A percentile compares a stretch with the other conserved stretches of the same genome.
phyloP scores from a whole-genome alignment of 2,888 invertebrate species.

The Cosmia pyralina region DNA sequence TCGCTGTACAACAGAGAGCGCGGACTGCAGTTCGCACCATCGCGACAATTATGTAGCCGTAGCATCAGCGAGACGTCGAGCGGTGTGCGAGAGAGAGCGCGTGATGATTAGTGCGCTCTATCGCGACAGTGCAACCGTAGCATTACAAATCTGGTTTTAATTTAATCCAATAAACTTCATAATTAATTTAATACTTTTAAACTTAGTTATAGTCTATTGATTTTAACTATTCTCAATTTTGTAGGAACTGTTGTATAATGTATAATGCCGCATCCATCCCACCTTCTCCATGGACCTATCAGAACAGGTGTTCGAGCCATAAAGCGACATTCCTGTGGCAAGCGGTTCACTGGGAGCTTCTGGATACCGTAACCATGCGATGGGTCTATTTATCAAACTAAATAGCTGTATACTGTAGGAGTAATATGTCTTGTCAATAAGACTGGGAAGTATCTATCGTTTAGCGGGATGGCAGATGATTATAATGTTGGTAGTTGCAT shows the following conservation, averaged over 20 bases:
- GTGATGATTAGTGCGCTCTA: too few species aligned
- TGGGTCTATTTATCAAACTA: constrained; percentile 49
- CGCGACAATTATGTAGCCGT: too few species aligned
- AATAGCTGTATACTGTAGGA: constrained; percentile 39
- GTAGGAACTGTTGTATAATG: background rate
- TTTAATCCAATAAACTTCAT: background rate
- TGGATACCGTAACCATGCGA: constrained; percentile 54
- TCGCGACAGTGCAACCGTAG: too few species aligned
- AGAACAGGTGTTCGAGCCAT: constrained; percentile 69
- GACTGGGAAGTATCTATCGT: background rate
- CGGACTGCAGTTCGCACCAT: too few species aligned
- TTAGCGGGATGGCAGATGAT: background rate
- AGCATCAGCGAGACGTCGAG: too few species aligned
- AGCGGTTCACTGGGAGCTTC: constrained; percentile 42
- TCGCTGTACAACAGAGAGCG: too few species aligned
- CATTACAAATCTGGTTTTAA: background rate
- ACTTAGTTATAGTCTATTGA: background rate
- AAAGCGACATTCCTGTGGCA: constrained; percentile 62
- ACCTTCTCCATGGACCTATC: constrained; percentile 32
- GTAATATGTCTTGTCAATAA: background rate
- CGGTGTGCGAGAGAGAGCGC: too few species aligned
- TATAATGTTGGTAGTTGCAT: background rate
- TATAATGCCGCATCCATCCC: constrained; percentile 44
- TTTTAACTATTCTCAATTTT: background rate
- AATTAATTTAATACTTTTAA: background rate